Evolutionary conservation across 2,113 vertebrate genomes (phyloP).

Genomic region (Jacana jacana): DNA sequence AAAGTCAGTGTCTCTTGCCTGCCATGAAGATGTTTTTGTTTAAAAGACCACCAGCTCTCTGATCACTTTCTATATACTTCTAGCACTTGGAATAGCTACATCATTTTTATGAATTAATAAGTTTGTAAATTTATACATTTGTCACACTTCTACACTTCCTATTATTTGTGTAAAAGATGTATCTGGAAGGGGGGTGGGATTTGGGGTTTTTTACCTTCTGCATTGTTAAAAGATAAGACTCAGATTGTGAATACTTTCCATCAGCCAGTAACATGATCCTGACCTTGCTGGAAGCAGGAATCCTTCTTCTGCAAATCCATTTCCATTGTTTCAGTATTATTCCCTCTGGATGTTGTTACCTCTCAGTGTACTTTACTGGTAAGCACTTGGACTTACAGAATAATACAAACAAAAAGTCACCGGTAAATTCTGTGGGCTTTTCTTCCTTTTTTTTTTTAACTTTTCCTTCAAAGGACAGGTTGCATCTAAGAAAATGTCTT

Average conservation of each 20-base stretch:
- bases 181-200: background rate
- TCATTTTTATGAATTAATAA: background rate
- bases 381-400: background rate
- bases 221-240: constrained; percentile 12
- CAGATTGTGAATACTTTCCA: constrained; percentile 12
- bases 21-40: background rate
- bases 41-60: background rate
- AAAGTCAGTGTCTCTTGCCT: background rate
- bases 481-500: background rate
- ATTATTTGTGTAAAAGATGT: background rate
- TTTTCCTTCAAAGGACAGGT: background rate
- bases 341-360: background rate
- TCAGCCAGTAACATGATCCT: background rate
- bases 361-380: background rate
- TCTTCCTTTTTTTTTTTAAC: background rate
- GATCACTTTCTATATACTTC: background rate
- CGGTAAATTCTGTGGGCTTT: background rate
- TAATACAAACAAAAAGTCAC: background rate
- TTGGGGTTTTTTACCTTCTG: background rate
- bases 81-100: background rate
- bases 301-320: constrained; percentile 10
- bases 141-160: background rate
- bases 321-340: background rate
- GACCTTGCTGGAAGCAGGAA: constrained; percentile 31
- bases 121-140: background rate